Percentiles rank a stretch among this genome's conserved stretches.
phyloP scores from a whole-genome alignment of 2,797 vertebrate species.

The Platyrinchus mystaceus region DNA sequence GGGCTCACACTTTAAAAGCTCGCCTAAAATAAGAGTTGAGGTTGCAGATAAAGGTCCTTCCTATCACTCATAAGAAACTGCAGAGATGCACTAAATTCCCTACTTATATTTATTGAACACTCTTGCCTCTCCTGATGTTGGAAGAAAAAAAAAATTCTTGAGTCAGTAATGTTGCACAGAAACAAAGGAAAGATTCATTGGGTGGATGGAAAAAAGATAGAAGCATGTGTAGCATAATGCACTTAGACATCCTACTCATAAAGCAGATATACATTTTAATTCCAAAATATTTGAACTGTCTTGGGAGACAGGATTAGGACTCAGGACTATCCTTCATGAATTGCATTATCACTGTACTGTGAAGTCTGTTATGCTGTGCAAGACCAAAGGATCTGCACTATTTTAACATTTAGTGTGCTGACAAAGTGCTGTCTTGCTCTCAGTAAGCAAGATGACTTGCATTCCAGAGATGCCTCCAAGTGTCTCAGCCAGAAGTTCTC shows the following conservation, averaged over 20 bases:
- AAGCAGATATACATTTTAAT: not conserved
- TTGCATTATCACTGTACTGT: not conserved
- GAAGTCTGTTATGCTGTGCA: not conserved
- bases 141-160: not conserved
- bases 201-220: not conserved
- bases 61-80: not conserved
- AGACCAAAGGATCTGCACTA: not conserved
- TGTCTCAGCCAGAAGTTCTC: not conserved
- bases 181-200: not conserved
- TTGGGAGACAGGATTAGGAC: not conserved
- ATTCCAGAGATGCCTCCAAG: not conserved
- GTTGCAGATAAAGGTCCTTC: not conserved
- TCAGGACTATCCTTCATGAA: not conserved
- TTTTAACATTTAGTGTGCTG: not conserved
- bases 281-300: not conserved
- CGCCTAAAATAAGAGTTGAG: not conserved
- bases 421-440: not conserved
- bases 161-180: not conserved
- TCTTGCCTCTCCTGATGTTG: not conserved
- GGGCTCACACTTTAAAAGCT: not conserved
- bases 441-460: not conserved
- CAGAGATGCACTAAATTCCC: not conserved
- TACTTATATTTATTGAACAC: not conserved
- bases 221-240: not conserved
- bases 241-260: not conserved